Evolutionary conservation across 92 coral and sea anemone genomes (phyloP), one percentile per base, ranked within the genome.

Genomic region (Umimayanthus kanabou): DNA sequence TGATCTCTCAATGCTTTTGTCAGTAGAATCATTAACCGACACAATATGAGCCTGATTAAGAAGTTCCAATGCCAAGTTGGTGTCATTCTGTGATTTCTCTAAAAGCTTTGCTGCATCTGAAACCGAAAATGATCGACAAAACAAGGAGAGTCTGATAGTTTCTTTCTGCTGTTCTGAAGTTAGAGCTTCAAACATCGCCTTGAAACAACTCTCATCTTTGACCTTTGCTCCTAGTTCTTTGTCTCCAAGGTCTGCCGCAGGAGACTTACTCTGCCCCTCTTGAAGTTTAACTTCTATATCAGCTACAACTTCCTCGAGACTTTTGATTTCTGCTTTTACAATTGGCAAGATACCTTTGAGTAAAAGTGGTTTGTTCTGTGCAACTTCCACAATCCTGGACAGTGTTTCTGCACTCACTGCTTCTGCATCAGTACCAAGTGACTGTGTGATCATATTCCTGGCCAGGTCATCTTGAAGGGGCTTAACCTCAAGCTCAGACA

Each of bases 131-230:
- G 93, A 91, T 16, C 85, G 85, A 47, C 90, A 70, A 42, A 94
- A 93, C 74, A 94, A 83, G 13, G 97, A 93, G 45, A 94, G 87
- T 39, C 77, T 87, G 15, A 94, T 91, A 22, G 95, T 94, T 29
- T 87, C 88, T 88, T 91, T 89, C 42, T 90, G 88, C 40, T 86
- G 83, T 10, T 83, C 90, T 73, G 85, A 80, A 28, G 95, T 87
- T 0, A 94, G 76, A 5, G 92, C 55, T 45, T 90, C 78, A 76
- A 94, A 92, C 82, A 89, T 87, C 76, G 78, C 93, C 53, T 67
- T 76, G 0, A 94, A 74, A 39, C 92, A 88, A 58, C 85, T 49
- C 13, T 80, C 84, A 55, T 80, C 84, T 66, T 58, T 80, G 26
- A 6, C 4, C 8, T 50, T 85, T 70, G 43, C 50, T 20, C 79